Percentiles rank a stretch among this genome's conserved stretches.
Conservation (phyloP, 2,888 invertebrate genomes). For the Sphaeridia pumilis region DNA sequence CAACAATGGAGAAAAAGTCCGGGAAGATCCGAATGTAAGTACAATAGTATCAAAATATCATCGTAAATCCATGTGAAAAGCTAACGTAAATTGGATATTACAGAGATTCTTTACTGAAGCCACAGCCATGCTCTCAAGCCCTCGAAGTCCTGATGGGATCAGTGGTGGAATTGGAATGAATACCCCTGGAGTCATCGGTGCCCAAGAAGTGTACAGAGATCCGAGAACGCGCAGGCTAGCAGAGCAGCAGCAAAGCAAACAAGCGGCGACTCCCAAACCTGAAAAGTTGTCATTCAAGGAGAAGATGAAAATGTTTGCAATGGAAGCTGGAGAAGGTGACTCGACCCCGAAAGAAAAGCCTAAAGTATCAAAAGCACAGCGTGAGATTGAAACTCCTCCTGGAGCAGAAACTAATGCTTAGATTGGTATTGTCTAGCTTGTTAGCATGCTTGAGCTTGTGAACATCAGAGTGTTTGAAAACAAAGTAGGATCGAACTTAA, state of each 20-base stretch:
- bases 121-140: constrained; percentile 64
- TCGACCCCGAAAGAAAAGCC: constrained; percentile 88
- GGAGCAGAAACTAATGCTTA: no score
- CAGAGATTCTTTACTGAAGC: constrained; percentile 40
- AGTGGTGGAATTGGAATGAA: constrained; percentile 47
- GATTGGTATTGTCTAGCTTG: no score
- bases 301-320: constrained; percentile 99
- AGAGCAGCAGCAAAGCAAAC: constrained; percentile 54
- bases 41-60: background rate
- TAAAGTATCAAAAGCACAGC: constrained; percentile 88
- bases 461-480: no score
- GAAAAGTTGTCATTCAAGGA: constrained; percentile 95
- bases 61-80: background rate
- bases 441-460: no score
- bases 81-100: background rate
- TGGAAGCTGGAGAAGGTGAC: constrained; percentile 87
- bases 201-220: constrained; percentile 63
- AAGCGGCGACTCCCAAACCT: constrained; percentile 54
- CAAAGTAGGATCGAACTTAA: no score
- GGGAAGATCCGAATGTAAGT: constrained; percentile 70
- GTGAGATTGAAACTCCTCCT: constrained; percentile 69
- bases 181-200: constrained; percentile 93
- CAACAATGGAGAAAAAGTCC: constrained; percentile 44
- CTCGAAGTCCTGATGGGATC: constrained; percentile 51
- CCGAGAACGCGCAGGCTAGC: constrained; percentile 78